Percentiles rank a stretch among this genome's conserved stretches.
phyloP scores from a whole-genome alignment of 2,888 invertebrate genomes.

The Thymelicus acteon region DNA sequence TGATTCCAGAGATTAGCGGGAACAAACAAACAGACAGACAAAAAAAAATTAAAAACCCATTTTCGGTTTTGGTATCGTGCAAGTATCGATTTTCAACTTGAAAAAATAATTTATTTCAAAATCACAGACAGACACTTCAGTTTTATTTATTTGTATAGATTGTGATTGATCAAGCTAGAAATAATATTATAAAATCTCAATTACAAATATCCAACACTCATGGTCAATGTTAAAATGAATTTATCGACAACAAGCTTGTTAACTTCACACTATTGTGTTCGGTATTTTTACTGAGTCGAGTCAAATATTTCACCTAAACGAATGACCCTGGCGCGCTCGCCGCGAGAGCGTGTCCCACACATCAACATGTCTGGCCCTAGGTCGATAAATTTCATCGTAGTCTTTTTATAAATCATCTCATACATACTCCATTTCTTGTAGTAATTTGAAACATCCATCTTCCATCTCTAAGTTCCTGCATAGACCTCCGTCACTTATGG shows the following conservation, averaged over 20 bases:
- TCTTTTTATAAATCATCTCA: not conserved
- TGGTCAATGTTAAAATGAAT: constrained; percentile 28
- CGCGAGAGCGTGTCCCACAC: constrained; percentile 56
- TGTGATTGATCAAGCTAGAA: too few species aligned
- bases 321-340: not conserved
- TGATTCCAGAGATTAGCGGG: too few species aligned
- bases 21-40: too few species aligned
- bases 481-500: too few species aligned
- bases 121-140: too few species aligned
- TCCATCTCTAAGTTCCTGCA: too few species aligned
- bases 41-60: too few species aligned
- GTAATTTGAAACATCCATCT: not conserved
- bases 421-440: not conserved
- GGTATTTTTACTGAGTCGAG: constrained; percentile 28
- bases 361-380: constrained; percentile 67
- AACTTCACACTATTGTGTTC: constrained; percentile 25
- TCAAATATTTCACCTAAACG: constrained; percentile 33
- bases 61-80: too few species aligned
- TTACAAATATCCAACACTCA: constrained; percentile 12
- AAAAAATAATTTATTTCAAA: too few species aligned
- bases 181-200: too few species aligned
- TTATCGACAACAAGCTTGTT: constrained; percentile 36
- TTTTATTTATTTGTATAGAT: too few species aligned
- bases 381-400: constrained; percentile 59
- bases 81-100: too few species aligned